A percentile compares a stretch with the other conserved stretches of the same genome.
phyloP scores from a whole-genome alignment of 2,113 vertebrate genomes.

The Triplophysa dalaica region DNA sequence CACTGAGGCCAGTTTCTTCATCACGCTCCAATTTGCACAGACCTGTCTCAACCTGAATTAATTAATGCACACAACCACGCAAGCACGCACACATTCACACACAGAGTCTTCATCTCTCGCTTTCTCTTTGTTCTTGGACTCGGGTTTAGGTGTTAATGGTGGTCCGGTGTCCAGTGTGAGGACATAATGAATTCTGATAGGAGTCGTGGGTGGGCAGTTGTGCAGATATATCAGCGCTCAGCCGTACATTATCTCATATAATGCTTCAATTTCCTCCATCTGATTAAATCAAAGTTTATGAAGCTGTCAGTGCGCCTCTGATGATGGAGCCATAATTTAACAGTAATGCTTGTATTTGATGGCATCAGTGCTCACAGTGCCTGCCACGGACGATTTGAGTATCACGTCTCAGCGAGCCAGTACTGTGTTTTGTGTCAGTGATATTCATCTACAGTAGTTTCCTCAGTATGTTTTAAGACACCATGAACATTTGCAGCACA shows the following conservation, averaged over 20 bases:
- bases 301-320: conserved; percentile 69
- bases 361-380: conserved; percentile 57
- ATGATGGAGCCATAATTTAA: conserved; percentile 68
- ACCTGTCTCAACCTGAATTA: conserved; percentile 34
- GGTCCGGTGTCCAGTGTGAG: conserved; percentile 41
- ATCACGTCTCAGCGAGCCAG: background rate
- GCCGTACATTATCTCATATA: conserved; percentile 71
- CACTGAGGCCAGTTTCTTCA: conserved; percentile 54
- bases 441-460: background rate
- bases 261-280: conserved; percentile 68
- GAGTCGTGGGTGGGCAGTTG: conserved; percentile 56
- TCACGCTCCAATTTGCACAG: conserved; percentile 45
- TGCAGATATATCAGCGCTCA: conserved; percentile 65
- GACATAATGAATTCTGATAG: conserved; percentile 66
- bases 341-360: conserved; percentile 60
- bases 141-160: conserved; percentile 58
- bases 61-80: conserved; percentile 33
- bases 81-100: conserved; percentile 10
- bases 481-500: too few relatives aligned
- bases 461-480: too few relatives aligned
- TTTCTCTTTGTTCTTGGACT: background rate
- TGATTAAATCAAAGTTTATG: conserved; percentile 76
- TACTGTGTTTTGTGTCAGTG: conserved; percentile 15
- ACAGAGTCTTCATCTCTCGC: conserved; percentile 40
- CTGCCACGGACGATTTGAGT: conserved; percentile 23